These are phyloP conservation scores for Caligus rogercresseyi DNA, from an alignment of 1,140 invertebrate genomes.

Conservation along the genomic window DNA sequence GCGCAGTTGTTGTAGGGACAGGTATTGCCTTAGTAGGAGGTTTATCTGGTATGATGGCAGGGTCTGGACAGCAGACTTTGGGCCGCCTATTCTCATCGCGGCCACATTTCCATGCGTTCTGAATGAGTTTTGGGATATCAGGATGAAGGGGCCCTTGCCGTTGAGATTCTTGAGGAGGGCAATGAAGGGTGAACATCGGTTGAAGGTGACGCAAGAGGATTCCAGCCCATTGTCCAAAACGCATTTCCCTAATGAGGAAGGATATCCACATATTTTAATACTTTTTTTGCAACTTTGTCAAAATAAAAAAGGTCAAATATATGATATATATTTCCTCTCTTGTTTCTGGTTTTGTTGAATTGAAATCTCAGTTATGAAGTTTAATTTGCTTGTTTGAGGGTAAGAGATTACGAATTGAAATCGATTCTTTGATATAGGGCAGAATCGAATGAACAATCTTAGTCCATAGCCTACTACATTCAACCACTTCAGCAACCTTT, in stretches of 20 bases:
- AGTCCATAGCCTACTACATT: no score
- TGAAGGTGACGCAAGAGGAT: neutral
- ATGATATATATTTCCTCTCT: no score
- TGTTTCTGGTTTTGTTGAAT: no score
- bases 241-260: neutral
- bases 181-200: neutral
- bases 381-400: no score
- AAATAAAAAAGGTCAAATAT: no score
- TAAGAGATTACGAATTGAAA: no score
- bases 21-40: neutral
- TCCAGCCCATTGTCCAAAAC: neutral
- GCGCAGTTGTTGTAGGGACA: neutral
- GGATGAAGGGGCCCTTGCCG: neutral
- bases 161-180: neutral
- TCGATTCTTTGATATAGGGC: no score
- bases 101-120: neutral
- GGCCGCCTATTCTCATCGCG: neutral
- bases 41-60: neutral
- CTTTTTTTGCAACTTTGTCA: neutral
- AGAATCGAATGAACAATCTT: no score
- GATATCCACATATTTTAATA: neutral
- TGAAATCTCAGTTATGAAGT: no score
- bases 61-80: neutral
- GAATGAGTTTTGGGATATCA: neutral
- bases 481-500: no score